Conservation (phyloP, 2,113 vertebrate species). For the Axis porcinus region DNA sequence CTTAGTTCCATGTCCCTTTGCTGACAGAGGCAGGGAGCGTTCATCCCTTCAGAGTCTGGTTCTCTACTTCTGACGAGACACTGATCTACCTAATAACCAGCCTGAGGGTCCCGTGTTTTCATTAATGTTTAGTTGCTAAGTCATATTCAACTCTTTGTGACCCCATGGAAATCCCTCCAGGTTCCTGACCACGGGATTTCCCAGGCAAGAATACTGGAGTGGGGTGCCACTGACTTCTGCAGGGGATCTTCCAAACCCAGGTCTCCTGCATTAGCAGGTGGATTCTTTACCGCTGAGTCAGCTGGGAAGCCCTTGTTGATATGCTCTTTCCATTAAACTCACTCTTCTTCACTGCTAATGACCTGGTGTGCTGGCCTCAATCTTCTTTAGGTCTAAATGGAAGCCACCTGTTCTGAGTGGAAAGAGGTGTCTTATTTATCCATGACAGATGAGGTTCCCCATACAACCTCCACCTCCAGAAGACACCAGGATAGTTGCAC, state of each 20-base stretch:
- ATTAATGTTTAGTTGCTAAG: neutral
- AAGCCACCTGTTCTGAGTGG: neutral
- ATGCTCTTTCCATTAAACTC: neutral
- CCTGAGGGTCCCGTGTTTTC: neutral
- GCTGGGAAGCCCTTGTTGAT: neutral
- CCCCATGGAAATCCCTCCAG: neutral
- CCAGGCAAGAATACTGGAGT: neutral
- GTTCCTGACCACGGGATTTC: neutral
- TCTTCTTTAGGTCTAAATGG: neutral
- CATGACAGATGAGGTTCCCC: neutral
- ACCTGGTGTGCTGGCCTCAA: neutral
- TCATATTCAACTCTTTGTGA: neutral
- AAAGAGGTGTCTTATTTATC: neutral
- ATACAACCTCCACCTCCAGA: neutral
- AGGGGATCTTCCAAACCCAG: neutral
- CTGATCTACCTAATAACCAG: neutral
- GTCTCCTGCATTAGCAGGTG: neutral
- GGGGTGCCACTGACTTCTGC: neutral
- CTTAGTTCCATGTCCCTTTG: neutral
- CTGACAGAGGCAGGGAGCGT: neutral
- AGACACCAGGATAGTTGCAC: neutral
- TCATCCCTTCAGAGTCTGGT: neutral
- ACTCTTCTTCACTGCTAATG: neutral
- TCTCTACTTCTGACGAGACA: neutral
- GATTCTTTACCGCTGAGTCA: neutral